Base-by-base conservation (phyloP, 2,113 vertebrate species). In the Formicarius rufipectus region DNA sequence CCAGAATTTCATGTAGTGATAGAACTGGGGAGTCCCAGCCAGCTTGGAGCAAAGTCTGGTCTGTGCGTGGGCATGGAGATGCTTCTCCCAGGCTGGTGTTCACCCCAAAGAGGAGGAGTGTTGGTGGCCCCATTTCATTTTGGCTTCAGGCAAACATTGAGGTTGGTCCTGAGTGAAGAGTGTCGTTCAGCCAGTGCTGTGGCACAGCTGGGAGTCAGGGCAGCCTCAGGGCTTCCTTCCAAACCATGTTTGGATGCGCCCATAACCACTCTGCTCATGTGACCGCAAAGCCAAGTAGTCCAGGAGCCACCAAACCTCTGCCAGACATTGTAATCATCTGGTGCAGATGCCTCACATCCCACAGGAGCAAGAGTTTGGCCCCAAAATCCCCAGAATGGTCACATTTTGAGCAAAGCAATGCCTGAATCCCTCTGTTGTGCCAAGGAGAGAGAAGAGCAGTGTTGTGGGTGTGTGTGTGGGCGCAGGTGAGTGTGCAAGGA, bases 121-220 rank as follows among this genome's bases (percentile, higher is more conserved):
- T 12, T 63, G 50, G 21, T 52, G 59, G 40, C 9, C 6, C 28
- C 4, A 0, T 9, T 24, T 13, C 31, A 1, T 42, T 90, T 58
- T 1, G 3, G 35, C 10, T 15, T 19, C 30, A 28, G 21, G 7
- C 5, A n/a, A 4, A 8, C 14, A 7, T 49, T 1, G 2, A 40
- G 56, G 31, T 8, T 12, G 10, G 45, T 20, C 49, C 50, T 3
- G 6, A 45, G 14, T 1, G 9, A 56, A 28, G 24, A 42, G 16
- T 16, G 58, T 3, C 24, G 2, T 2, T 33, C 53, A 37, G 9
- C 15, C 68, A 74, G 45, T 0, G 0, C 37, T 0, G 0, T 4
- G 12, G 18, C 76, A 74, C 37, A 40, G 59, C 31, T 1, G 2
- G 47, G 52, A 28, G 42, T 22, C 59, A 25, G 47, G 28, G 35